These are phyloP conservation scores for Parthenolecanium corni DNA, from an alignment of 2,888 invertebrate species.

Conservation along the genomic window DNA sequence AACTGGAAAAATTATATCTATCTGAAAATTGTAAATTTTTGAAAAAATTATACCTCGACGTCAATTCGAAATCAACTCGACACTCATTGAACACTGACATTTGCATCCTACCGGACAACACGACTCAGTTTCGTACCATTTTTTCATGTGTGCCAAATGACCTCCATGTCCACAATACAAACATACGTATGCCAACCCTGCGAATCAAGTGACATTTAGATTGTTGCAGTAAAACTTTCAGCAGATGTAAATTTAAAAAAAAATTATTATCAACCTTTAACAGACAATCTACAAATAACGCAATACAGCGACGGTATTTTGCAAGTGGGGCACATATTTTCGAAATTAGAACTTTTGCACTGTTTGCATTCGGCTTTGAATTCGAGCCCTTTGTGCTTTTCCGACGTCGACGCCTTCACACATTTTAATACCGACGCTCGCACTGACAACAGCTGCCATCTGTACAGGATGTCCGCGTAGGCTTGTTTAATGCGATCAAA, in stretches of 20 bases:
- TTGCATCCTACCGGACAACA: conserved; percentile 88
- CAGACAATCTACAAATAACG: conserved; percentile 71
- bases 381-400: conserved; percentile 52
- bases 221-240: not conserved
- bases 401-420: conserved; percentile 33
- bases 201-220: conserved; percentile 15
- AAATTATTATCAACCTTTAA: conserved; percentile 49
- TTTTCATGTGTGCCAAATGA: conserved; percentile 68
- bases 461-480: conserved; percentile 78
- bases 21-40: too few relatives aligned
- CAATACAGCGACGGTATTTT: conserved; percentile 66
- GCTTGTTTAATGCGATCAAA: conserved; percentile 54
- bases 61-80: not conserved
- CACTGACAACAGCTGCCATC: conserved; percentile 69
- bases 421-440: conserved; percentile 47
- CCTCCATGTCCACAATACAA: conserved; percentile 87
- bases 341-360: conserved; percentile 55
- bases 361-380: conserved; percentile 59
- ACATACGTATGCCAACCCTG: conserved; percentile 69
- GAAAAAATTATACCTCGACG: not conserved
- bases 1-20: too few relatives aligned
- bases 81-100: conserved; percentile 53
- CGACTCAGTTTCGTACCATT: conserved; percentile 67
- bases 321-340: conserved; percentile 60
- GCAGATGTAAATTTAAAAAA: not conserved